Percentiles rank a stretch among this genome's conserved stretches.
These are phyloP conservation scores for Mallotus villosus DNA, from an alignment of 2,797 vertebrate species.

Conservation along the genomic window DNA sequence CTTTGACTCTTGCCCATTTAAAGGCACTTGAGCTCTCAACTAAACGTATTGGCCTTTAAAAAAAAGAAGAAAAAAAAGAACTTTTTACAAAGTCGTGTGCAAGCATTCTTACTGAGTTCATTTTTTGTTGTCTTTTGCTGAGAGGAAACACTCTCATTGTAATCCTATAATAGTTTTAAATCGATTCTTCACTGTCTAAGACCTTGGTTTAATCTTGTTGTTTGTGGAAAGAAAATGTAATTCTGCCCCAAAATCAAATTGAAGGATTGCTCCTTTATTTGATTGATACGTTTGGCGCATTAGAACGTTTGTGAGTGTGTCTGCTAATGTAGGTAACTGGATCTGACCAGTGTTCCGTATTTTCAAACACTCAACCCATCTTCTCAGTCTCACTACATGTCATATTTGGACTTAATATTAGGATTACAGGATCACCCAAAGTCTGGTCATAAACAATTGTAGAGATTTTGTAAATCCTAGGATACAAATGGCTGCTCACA, in stretches of 20 bases:
- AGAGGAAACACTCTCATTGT: constrained; percentile 8
- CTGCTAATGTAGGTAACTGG: background rate
- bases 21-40: constrained; percentile 37
- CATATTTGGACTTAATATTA: too few species aligned
- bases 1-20: constrained; percentile 55
- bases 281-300: constrained; percentile 18
- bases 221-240: constrained; percentile 22
- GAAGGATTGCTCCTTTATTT: constrained; percentile 40
- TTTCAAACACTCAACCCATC: too few species aligned
- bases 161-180: background rate
- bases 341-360: background rate
- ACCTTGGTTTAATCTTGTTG: constrained; percentile 27
- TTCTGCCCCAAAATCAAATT: constrained; percentile 30
- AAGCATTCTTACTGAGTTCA: constrained; percentile 18
- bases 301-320: background rate
- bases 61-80: too few species aligned
- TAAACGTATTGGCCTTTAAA: constrained; percentile 21
- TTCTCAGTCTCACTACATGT: too few species aligned
- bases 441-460: too few species aligned
- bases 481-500: too few species aligned
- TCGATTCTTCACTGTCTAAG: constrained; percentile 4
- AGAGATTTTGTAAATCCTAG: too few species aligned
- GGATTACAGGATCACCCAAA: too few species aligned
- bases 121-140: constrained; percentile 6
- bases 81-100: constrained; percentile 2